These are phyloP conservation scores for Asbolus verrucosus DNA, from an alignment of 1,140 invertebrate species.

Conservation along the genomic window DNA sequence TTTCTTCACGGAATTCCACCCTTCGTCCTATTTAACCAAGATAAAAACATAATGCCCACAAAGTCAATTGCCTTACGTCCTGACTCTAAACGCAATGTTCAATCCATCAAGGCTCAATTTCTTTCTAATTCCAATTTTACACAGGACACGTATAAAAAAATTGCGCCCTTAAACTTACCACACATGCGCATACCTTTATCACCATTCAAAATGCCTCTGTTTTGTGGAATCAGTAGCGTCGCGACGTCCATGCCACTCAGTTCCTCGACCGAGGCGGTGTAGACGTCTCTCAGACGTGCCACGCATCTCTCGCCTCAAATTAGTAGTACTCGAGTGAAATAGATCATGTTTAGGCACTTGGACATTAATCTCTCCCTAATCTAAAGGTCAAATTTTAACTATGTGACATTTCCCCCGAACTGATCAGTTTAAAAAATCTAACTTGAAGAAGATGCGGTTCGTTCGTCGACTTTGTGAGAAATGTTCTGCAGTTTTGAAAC, in stretches of 20 bases:
- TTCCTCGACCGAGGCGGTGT: constrained; percentile 4
- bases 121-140: not conserved
- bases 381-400: constrained; percentile 4
- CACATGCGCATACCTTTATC: not conserved
- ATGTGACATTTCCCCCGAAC: not conserved
- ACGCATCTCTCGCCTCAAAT: too few species aligned
- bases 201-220: constrained; percentile 15
- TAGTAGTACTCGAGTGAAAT: too few species aligned
- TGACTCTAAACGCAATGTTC: constrained; percentile 1
- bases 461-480: constrained; percentile 27
- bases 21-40: not conserved
- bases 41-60: constrained; percentile 11
- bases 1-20: constrained; percentile 2
- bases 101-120: constrained; percentile 7
- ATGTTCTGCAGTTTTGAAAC: not conserved
- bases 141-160: not conserved
- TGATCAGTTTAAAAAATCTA: constrained; percentile 15
- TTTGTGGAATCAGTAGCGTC: constrained; percentile 30
- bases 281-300: not conserved
- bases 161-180: not conserved
- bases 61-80: constrained; percentile 1
- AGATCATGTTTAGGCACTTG: too few species aligned
- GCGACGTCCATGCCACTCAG: constrained; percentile 30
- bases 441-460: constrained; percentile 4
- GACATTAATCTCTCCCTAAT: constrained; percentile 8